Percentiles rank a stretch among this genome's conserved stretches.
phyloP scores from a whole-genome alignment of 2,797 vertebrate species.

The Melanotaenia nigrans region DNA sequence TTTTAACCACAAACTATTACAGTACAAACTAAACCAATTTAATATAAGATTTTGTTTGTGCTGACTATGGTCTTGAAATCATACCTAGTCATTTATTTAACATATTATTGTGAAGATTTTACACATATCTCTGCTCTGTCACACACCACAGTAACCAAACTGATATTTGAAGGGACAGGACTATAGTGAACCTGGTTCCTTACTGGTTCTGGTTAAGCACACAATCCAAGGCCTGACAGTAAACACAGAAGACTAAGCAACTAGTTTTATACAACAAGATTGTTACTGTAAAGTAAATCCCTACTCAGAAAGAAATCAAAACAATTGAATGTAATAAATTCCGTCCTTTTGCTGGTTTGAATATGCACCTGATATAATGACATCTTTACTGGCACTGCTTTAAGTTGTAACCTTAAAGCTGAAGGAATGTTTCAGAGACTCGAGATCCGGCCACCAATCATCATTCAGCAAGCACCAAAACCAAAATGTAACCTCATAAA shows the following conservation, averaged over 20 bases:
- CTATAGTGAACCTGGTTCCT: slow-evolving; percentile 7
- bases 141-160: slow-evolving; percentile 2
- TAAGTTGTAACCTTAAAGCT: slow-evolving; percentile 21
- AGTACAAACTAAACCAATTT: slow-evolving; percentile 19
- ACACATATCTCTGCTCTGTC: not conserved
- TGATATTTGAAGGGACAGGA: slow-evolving; percentile 18
- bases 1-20: slow-evolving; percentile 29
- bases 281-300: slow-evolving; percentile 3
- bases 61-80: slow-evolving; percentile 15
- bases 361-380: slow-evolving; percentile 16
- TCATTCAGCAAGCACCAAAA: slow-evolving; percentile 22
- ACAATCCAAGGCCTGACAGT: slow-evolving; percentile 5
- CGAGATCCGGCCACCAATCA: slow-evolving; percentile 21
- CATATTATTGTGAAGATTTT: not conserved
- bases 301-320: slow-evolving; percentile 10
- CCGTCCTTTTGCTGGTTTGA: slow-evolving; percentile 34
- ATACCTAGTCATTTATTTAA: not conserved
- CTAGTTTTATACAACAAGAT: slow-evolving; percentile 15
- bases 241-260: slow-evolving; percentile 17
- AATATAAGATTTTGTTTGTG: slow-evolving; percentile 19
- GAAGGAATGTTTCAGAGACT: slow-evolving; percentile 60
- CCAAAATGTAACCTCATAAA: slow-evolving; percentile 3
- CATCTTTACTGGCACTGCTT: slow-evolving; percentile 38
- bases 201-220: slow-evolving; percentile 4
- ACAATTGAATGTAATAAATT: slow-evolving; percentile 1